phyloP scores from a whole-genome alignment of 2,888 invertebrate species.

The Athalia rosae region DNA sequence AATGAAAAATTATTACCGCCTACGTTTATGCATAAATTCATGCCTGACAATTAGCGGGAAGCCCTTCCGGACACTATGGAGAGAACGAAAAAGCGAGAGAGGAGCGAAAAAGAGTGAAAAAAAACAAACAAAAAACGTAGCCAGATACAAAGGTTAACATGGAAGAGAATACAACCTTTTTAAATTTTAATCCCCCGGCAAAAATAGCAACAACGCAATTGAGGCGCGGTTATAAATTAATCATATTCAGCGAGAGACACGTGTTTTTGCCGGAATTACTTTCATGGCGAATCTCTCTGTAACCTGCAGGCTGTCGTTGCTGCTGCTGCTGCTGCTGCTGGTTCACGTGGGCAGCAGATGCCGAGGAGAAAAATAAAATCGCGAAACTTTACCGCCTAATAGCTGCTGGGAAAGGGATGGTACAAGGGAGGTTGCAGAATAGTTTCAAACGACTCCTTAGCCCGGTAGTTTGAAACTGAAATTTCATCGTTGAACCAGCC shows the following conservation, averaged over 20 bases:
- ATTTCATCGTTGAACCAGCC: constrained; percentile 10
- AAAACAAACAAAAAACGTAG: no score
- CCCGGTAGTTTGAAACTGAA: constrained; percentile 22
- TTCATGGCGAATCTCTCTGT: neutral
- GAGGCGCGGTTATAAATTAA: constrained; percentile 2
- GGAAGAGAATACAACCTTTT: neutral
- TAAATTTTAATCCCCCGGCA: neutral
- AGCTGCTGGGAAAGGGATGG: neutral
- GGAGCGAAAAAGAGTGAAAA: no score
- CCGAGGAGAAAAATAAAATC: neutral
- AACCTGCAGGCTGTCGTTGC: no score
- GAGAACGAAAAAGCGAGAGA: neutral
- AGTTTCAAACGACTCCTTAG: constrained; percentile 39
- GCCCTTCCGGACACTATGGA: no score
- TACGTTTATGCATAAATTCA: no score
- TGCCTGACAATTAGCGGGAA: no score
- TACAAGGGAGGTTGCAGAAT: constrained; percentile 4
- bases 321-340: no score
- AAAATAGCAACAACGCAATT: neutral
- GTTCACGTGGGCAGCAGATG: no score
- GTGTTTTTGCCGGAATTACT: neutral
- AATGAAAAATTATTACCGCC: no score
- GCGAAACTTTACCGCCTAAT: neutral
- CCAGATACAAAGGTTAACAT: constrained; percentile 3
- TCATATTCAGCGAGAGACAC: constrained; percentile 16